Evolutionary conservation across 2,888 invertebrate genomes (phyloP), one percentile per base, ranked within the genome.

Genomic region (Alentia gelatinosa): DNA sequence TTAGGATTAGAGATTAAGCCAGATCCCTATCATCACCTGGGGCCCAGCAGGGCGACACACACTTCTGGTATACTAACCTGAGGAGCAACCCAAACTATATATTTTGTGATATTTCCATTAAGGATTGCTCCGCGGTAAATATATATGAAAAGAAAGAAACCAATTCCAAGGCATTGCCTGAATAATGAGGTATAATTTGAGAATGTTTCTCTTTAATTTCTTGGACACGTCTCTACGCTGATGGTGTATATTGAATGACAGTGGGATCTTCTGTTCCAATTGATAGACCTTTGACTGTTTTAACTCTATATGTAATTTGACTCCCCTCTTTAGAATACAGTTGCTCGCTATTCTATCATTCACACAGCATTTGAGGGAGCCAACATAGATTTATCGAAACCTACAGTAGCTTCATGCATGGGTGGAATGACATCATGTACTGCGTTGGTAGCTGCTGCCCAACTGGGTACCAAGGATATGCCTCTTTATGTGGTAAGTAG

Each of bases 341-440:
- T n/a, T n/a, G n/a, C n/a, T n/a, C n/a, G n/a, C n/a, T 40, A 0
- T 42, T 83, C 30, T 50, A 39, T 40, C 83, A 5, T 26, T 3
- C 7, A 91, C 92, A 30, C 89, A 93, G 93, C 92, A 39, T 93
- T 92, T 50, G 30, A 42, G 7, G 74, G 35, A 9, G 91, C 91
- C 0, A 92, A 92, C 3, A 84, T 94, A n/a, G 94, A 94, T 83
- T 56, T 93, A 0, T 74, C 15, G 0, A 90, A 91, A 63, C 93
- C 94, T 15, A 1, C 94, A 40, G 92, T 91, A 12, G 90, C 92
- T 19, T 92, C 94, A 68, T 94, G 94, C 90, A 93, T 92, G 91
- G 93, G 93, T 74, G 94, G 94, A 1, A 94, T 94, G 94, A 94
- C 94, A 0, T 94, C 83, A 3, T 37, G 37, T 19, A 35, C 7